Base-by-base conservation (phyloP, 2,888 invertebrate genomes). In the Omphaloscelis lunosa region DNA sequence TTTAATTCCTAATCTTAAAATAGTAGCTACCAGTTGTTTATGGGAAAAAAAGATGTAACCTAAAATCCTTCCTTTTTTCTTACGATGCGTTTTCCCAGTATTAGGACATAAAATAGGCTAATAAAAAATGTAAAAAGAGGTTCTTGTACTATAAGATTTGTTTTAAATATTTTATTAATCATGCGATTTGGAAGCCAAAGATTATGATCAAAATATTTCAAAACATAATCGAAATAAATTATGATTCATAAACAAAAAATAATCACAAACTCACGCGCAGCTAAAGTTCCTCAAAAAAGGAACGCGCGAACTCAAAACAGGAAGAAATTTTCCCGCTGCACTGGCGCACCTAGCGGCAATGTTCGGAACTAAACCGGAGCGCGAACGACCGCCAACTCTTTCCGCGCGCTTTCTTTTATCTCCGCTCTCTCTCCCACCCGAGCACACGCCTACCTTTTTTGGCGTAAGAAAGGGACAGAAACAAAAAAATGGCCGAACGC, bases 401-500 rank as follows among this genome's bases (percentile, higher is more conserved):
- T 95, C 94, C 94, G 93, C 92, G 92, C 92, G 92, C 93, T 94
- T 95, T 96, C 95, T 96, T 95, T 96, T 95, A 95, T 93, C 91
- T 58, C 80, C 93, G 86, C 77, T 95, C 96, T 89, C 94, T 80
- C 79, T 96, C 95, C 48, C 87, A 81, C 96, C 20, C 69, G 77
- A 20, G 76, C 82, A 61, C 70, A 84, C 84, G 84, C 86, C 77
- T 83, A 85, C 92, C 93, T 90, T 94, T 96, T 96, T 95, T 91
- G 95, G 94, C 92, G 94, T 92, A 89, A 90, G 95, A 96, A 86
- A 89, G 93, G 91, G 96, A 96, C 83, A 86, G 93, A 84, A 86
- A 86, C 87, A 94, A 95, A 96, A 96, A 96, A 96, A 96, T 95
- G 94, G 94, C 92, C 90, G 94, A 93, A 95, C 95, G 95, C 96